Evolutionary conservation across 2,797 vertebrate species (phyloP), one percentile per base, ranked within the genome.

Genomic region (Graptemys geographica): DNA sequence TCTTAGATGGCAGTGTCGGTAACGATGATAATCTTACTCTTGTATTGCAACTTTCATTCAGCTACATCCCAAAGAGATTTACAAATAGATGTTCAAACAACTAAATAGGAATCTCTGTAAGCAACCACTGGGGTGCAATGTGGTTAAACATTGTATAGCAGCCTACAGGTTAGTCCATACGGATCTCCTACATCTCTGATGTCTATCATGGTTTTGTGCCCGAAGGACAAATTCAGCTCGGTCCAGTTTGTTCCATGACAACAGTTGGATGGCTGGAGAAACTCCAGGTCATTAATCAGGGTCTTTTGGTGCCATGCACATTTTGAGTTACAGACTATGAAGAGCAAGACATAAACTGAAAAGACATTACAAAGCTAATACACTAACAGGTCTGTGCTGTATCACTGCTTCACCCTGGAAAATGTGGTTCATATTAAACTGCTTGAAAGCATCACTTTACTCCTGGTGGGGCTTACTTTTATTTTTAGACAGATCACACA

Each of bases 81-180:
- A 56, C 55, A 55, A 55, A 55, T 9, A 56, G 21, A 56, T 56
- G 55, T 56, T 56, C 72, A 37, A 49, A 41, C 80, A 89, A 62
- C 8, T 56, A 56, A 27, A 19, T 23, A 74, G n/a, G 69, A 69
- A 79, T 2, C 2, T 44, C 11, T 16, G 2, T 52, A 31, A 79
- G 86, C 79, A 81, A 78, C 78, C 78, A 25, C n/a, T 55, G 81
- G 0, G 0, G 16, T 41, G 12, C 0, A 0, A 62, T 11, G 18
- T 44, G 28, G 53, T 53, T 80, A 65, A 78, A 33, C 51, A 28
- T 12, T 2, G 7, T 13, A 3, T 31, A 33, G 21, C 83, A 81
- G 65, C 78, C 44, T 3, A 3, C 5, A 53, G 16, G 37, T 49
- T 79, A 55, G 49, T 55, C 86, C 57, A 44, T 1, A 0, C 15